Evolutionary conservation across 2,888 invertebrate species (phyloP).

Genomic region (Drosophila kuntzei): DNA sequence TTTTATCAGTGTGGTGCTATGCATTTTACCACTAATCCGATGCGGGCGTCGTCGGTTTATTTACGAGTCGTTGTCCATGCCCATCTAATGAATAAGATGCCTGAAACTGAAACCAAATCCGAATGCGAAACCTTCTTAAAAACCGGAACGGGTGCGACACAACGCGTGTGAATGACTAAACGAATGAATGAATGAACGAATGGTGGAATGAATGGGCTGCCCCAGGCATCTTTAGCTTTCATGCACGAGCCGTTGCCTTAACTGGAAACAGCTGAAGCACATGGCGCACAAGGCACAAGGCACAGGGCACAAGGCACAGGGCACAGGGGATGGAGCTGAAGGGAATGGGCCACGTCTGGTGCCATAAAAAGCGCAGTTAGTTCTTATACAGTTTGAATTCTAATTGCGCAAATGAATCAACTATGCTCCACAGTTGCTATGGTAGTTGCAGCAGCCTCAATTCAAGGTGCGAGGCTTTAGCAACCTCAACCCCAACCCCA

Average conservation of each 20-base stretch:
- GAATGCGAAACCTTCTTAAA: conserved; percentile 1
- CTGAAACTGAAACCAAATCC: conserved; percentile 45
- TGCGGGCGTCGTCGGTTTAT: conserved; percentile 65
- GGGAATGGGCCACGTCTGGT: conserved; percentile 10
- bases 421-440: conserved; percentile 22
- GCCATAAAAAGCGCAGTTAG: conserved; percentile 58
- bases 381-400: conserved; percentile 59
- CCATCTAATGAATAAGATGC: conserved; percentile 65
- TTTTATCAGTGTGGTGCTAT: too few species aligned
- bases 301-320: neutral
- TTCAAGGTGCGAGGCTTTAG: conserved; percentile 38
- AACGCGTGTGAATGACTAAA: conserved; percentile 53
- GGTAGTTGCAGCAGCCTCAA: conserved; percentile 21
- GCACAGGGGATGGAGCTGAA: neutral
- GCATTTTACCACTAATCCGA: conserved; percentile 72
- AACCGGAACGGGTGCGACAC: conserved; percentile 37
- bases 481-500: neutral
- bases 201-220: conserved; percentile 19
- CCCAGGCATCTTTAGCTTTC: conserved; percentile 49
- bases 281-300: neutral
- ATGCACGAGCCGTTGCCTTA: conserved; percentile 39
- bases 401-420: conserved; percentile 62
- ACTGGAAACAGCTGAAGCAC: conserved; percentile 11
- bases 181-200: conserved; percentile 34
- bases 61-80: conserved; percentile 54